A percentile compares a stretch with the other conserved stretches of the same genome.
Conservation (phyloP, 2,888 invertebrate species). For the Teleiodes luculella region DNA sequence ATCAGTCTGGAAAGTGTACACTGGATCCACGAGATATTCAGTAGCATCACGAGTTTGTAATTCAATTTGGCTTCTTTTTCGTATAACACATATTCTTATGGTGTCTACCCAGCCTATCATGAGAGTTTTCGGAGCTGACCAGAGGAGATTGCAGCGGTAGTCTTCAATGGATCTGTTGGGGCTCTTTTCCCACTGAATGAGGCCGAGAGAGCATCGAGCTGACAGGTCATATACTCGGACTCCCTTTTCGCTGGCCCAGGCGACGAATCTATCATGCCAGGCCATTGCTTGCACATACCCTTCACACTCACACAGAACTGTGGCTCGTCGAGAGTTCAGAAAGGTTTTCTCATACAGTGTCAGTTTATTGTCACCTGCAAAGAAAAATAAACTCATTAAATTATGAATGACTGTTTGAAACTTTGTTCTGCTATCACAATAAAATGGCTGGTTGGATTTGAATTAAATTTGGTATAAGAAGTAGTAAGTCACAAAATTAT, state of each 20-base stretch:
- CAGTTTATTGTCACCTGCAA: constrained; percentile 87
- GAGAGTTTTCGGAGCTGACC: constrained; percentile 91
- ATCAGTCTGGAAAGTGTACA: constrained; percentile 92
- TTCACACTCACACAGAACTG: constrained; percentile 89
- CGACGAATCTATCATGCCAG: constrained; percentile 93
- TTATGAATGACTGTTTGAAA: too few relatives aligned
- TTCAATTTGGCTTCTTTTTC: constrained; percentile 86
- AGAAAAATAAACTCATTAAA: too few relatives aligned
- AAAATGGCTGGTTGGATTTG: too few relatives aligned
- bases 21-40: constrained; percentile 91
- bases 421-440: too few relatives aligned
- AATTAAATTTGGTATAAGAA: too few relatives aligned
- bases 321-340: constrained; percentile 86
- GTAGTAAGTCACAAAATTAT: too few relatives aligned
- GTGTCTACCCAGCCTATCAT: constrained; percentile 97
- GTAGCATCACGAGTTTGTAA: constrained; percentile 86
- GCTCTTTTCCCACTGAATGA: constrained; percentile 88
- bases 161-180: constrained; percentile 71
- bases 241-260: constrained; percentile 94
- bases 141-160: constrained; percentile 91
- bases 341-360: constrained; percentile 93
- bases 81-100: constrained; percentile 92
- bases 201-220: constrained; percentile 89
- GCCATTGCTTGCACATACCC: constrained; percentile 92
- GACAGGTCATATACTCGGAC: constrained; percentile 93